Percentiles rank a stretch among this genome's conserved stretches.
These are phyloP conservation scores for Strigops habroptila DNA, from an alignment of 2,113 vertebrate genomes.

Conservation along the genomic window DNA sequence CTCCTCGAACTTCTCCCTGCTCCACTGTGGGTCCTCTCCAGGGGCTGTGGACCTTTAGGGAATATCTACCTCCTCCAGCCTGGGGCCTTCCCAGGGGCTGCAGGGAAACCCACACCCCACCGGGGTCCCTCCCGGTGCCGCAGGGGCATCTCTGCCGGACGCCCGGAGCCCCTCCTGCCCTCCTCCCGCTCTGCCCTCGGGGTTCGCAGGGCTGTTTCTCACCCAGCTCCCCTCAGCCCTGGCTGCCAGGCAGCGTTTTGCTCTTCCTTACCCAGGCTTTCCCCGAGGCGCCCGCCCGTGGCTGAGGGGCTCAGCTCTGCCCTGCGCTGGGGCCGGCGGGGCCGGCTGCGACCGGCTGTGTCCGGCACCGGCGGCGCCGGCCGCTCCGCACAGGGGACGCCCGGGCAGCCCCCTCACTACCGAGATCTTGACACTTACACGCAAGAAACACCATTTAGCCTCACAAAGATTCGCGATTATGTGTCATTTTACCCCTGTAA, in stretches of 20 bases:
- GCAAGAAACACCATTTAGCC: not conserved
- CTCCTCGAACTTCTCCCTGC: not conserved
- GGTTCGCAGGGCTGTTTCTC: too few relatives aligned
- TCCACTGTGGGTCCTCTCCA: too few relatives aligned
- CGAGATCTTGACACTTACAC: not conserved
- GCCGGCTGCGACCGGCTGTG: too few relatives aligned
- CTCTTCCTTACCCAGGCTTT: not conserved
- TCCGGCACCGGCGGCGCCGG: not conserved
- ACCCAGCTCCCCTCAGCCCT: too few relatives aligned
- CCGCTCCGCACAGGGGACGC: fast-evolving
- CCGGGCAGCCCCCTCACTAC: fast-evolving
- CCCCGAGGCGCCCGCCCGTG: too few relatives aligned
- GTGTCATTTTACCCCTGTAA: not conserved
- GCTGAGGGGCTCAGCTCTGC: not conserved
- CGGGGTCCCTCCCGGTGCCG: too few relatives aligned
- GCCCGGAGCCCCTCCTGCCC: too few relatives aligned
- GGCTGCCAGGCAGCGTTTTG: not conserved
- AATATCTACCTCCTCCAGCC: not conserved
- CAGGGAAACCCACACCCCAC: too few relatives aligned
- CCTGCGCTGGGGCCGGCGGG: too few relatives aligned
- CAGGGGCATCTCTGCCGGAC: not conserved
- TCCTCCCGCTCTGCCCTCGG: too few relatives aligned
- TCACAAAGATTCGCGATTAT: not conserved
- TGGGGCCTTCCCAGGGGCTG: not conserved
- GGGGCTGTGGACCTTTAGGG: not conserved